Conservation (phyloP, 2,797 vertebrate genomes). For the Myotis pilosus region DNA sequence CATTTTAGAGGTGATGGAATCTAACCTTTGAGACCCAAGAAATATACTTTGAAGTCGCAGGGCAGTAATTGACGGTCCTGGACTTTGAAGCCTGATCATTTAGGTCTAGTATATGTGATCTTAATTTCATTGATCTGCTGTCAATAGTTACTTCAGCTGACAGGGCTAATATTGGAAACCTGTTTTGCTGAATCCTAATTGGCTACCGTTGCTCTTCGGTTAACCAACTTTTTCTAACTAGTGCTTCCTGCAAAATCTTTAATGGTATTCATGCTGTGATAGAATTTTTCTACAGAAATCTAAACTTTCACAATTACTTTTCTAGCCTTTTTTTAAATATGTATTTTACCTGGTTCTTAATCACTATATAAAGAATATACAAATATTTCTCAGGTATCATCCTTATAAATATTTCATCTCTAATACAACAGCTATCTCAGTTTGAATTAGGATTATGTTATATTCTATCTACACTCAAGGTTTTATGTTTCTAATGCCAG, state of each 20-base stretch:
- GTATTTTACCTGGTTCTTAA: background rate
- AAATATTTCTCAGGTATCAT: background rate
- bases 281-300: background rate
- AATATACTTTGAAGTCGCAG: background rate
- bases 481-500: conserved; percentile 35
- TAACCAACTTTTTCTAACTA: conserved; percentile 9
- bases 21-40: background rate
- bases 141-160: conserved; percentile 43
- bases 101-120: background rate
- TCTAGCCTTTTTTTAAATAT: background rate
- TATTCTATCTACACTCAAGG: background rate
- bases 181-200: conserved; percentile 12
- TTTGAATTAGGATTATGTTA: conserved; percentile 36
- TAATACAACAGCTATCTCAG: background rate
- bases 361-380: background rate
- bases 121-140: conserved; percentile 34
- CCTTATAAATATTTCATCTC: conserved; percentile 31
- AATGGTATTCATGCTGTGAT: background rate
- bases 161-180: background rate
- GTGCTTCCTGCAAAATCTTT: conserved; percentile 19
- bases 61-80: background rate
- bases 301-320: conserved; percentile 29
- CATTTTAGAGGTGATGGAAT: conserved; percentile 1
- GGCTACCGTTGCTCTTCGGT: background rate
- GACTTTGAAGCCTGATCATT: background rate